Base-by-base conservation (phyloP, 2,888 invertebrate species). In the Trilocha varians region DNA sequence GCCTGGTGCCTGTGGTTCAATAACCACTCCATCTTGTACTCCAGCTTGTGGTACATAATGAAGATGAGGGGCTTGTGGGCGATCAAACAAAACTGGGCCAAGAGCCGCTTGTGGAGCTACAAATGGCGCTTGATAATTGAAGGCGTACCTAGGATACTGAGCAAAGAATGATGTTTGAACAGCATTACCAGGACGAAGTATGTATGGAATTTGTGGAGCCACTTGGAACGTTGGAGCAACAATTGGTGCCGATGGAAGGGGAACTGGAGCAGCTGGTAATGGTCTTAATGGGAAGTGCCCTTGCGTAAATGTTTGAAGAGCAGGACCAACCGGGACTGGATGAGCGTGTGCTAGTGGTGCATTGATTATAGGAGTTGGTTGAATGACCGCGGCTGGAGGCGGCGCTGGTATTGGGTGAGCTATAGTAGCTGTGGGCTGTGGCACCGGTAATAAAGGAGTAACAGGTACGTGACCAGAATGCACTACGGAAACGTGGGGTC, bases 91-190 rank as follows among this genome's bases (percentile, higher is more conserved):
- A 3, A 75, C 58, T 37, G 70, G 64, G 8, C 59, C 53, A 1
- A 60, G 45, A 15, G 57, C 58, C 1, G 57, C 43, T 3, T 56
- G 47, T n/a, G 62, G 57, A 3, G 60, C 47, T 9, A 68, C 44
- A 2, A 66, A 45, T 0, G 74, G 70, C 5, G 59, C 59, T 41
- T 72, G 78, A 38, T 72, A 79, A 43, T 78, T 78, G 0, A 79
- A 58, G 0, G 85, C 86, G 53, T 77, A 83, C 47, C 78, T 68
- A 4, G 87, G 87, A 42, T 77, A 87, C 1, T 77, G 78, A 0
- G 85, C 85, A 36, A 85, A 87, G 36, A 68, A 59, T 2, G 85
- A 85, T 3, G 82, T 72, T 46, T 87, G 87, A 1, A 80, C 62
- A 11, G 85, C 75, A 45, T 78, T 75, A 11, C 87, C 87, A 5